Conservation (phyloP, 2,113 vertebrate species). For the Rostratula benghalensis region DNA sequence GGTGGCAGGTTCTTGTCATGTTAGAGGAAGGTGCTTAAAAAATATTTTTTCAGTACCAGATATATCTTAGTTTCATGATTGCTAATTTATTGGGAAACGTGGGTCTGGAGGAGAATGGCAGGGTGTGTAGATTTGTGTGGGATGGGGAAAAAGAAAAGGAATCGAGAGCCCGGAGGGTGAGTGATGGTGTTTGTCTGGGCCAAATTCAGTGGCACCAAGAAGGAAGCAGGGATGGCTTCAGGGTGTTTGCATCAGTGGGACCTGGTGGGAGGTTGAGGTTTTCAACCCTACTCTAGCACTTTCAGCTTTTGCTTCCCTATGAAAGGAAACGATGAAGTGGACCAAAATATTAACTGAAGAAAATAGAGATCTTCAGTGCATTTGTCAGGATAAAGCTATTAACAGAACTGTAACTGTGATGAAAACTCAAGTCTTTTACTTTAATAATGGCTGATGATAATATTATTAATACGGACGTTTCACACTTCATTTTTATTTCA, state of each 20-base stretch:
- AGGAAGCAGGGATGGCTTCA: neutral
- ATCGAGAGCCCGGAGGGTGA: neutral
- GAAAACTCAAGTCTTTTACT: constrained; percentile 2
- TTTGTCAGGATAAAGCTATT: constrained; percentile 25
- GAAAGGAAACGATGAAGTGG: neutral
- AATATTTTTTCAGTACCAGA: neutral
- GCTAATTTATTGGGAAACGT: neutral
- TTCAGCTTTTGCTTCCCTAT: neutral
- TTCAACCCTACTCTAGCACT: neutral
- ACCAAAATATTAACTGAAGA: neutral
- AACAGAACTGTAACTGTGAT: neutral
- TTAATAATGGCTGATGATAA: neutral
- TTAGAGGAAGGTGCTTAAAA: neutral
- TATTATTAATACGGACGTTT: constrained; percentile 6
- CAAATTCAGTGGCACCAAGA: neutral
- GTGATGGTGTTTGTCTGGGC: neutral
- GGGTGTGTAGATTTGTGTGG: neutral
- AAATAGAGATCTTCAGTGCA: neutral
- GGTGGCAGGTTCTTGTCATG: neutral
- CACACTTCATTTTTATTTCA: constrained; percentile 35
- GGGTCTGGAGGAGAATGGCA: neutral
- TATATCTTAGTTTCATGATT: neutral
- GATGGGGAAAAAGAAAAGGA: neutral
- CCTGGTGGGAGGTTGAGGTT: neutral
- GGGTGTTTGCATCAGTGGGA: neutral